A percentile compares a stretch with the other conserved stretches of the same genome.
phyloP scores from a whole-genome alignment of 2,797 vertebrate species.

The Epinephelus awoara region DNA sequence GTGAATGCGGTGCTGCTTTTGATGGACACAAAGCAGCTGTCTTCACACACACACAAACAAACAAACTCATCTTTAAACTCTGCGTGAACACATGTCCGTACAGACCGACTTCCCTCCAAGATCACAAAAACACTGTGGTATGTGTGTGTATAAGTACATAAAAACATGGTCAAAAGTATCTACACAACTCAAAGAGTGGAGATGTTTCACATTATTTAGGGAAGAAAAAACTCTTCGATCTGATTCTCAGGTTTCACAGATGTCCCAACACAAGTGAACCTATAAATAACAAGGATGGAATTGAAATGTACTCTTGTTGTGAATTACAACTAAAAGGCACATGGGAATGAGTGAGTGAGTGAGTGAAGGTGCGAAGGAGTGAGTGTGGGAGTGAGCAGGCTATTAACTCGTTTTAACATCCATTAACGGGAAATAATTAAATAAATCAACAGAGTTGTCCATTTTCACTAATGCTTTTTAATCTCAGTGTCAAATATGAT shows the following conservation, averaged over 20 bases:
- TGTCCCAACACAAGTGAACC: constrained; percentile 19
- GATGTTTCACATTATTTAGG: neutral
- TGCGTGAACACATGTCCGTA: neutral
- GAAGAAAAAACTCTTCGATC: neutral
- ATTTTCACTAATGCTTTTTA: neutral
- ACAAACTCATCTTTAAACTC: constrained; percentile 18
- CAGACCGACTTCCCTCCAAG: neutral
- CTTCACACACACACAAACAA: constrained; percentile 37
- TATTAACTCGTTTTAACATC: constrained; percentile 7
- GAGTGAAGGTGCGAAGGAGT: neutral
- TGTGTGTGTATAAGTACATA: neutral
- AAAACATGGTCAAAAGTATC: neutral
- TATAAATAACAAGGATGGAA: constrained; percentile 23
- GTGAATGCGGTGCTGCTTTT: constrained; percentile 55
- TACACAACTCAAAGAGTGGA: neutral
- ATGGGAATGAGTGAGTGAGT: neutral
- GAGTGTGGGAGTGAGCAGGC: neutral
- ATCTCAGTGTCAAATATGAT: neutral
- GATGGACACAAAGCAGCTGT: constrained; percentile 71
- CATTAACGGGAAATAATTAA: constrained; percentile 16
- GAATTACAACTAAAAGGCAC: neutral
- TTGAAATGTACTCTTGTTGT: neutral
- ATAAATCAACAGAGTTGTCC: constrained; percentile 7
- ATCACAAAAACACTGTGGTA: neutral
- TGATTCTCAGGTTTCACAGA: constrained; percentile 37